phyloP scores from a whole-genome alignment of 2,113 vertebrate species.

The Pseudorectes ferrugineus region DNA sequence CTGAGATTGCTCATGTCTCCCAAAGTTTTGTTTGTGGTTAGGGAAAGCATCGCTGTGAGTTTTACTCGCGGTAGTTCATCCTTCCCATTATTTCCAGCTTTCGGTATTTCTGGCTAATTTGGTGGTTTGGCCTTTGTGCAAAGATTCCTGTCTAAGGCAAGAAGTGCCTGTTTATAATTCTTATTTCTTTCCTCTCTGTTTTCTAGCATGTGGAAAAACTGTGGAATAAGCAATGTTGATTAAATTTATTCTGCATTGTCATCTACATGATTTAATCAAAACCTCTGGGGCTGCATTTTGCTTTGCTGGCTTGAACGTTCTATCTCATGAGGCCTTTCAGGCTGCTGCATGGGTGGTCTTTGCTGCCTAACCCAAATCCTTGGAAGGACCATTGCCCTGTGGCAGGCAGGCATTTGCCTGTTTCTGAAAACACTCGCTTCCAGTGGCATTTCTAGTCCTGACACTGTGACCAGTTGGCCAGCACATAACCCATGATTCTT shows the following conservation, averaged over 20 bases:
- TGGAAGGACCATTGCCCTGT: background rate
- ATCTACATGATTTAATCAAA: background rate
- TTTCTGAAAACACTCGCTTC: background rate
- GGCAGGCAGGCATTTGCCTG: background rate
- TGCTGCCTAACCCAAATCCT: background rate
- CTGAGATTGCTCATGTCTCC: background rate
- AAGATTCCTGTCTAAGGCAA: background rate
- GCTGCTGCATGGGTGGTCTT: background rate
- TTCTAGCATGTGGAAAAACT: background rate
- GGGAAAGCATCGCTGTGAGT: background rate
- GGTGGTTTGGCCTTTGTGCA: background rate
- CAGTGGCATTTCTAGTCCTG: background rate
- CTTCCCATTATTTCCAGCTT: background rate
- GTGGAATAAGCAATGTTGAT: background rate
- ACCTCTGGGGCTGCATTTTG: background rate
- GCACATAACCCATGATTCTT: background rate
- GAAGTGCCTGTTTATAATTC: conserved; percentile 14
- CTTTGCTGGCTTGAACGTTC: background rate
- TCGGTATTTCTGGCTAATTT: background rate
- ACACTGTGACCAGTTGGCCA: background rate
- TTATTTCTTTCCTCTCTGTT: background rate
- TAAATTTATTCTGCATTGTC: background rate
- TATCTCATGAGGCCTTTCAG: background rate
- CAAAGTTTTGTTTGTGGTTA: background rate
- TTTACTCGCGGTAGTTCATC: background rate